These are phyloP conservation scores for Dissostichus mawsoni DNA, from an alignment of 2,113 vertebrate species.

Conservation along the genomic window DNA sequence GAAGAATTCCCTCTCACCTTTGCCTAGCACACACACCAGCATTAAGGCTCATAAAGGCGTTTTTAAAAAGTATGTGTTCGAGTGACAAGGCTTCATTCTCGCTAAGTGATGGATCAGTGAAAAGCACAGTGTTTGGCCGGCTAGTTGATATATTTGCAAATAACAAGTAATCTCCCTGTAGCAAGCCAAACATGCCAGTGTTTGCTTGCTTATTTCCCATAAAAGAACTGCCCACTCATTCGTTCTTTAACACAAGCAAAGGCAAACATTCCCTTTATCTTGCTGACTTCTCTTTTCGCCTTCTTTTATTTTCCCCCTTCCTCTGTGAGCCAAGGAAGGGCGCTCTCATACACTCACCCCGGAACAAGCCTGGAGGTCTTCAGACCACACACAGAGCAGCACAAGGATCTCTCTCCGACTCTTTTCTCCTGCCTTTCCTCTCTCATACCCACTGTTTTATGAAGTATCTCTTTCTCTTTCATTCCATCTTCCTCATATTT, in stretches of 20 bases:
- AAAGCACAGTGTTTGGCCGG: slow-evolving; percentile 58
- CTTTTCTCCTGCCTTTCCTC: slow-evolving; percentile 53
- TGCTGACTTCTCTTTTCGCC: slow-evolving; percentile 64
- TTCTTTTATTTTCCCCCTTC: slow-evolving; percentile 57
- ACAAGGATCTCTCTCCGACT: slow-evolving; percentile 52
- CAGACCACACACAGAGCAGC: slow-evolving; percentile 84
- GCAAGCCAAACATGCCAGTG: slow-evolving; percentile 66
- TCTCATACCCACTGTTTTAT: slow-evolving; percentile 25
- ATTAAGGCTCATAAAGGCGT: slow-evolving; percentile 15
- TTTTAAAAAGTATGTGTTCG: slow-evolving; percentile 28
- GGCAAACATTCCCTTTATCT: slow-evolving; percentile 83
- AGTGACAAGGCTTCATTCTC: slow-evolving; percentile 38
- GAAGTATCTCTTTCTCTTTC: slow-evolving; percentile 10
- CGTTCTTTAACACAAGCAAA: slow-evolving; percentile 73
- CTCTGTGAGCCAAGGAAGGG: slow-evolving; percentile 74
- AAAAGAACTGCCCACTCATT: slow-evolving; percentile 73
- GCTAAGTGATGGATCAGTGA: slow-evolving; percentile 33
- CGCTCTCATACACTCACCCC: slow-evolving; percentile 72
- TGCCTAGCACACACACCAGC: slow-evolving; percentile 4
- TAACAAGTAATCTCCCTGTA: slow-evolving; percentile 66
- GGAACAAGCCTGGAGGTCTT: slow-evolving; percentile 82
- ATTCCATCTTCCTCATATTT: slow-evolving; percentile 8
- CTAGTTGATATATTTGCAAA: slow-evolving; percentile 71
- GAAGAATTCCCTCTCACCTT: neutral
- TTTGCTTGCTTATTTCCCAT: slow-evolving; percentile 80